Percentiles rank a stretch among this genome's conserved stretches.
These are phyloP conservation scores for Mesocentrotus franciscanus DNA, from an alignment of 53 echinoderm and acorn worm genomes.

Conservation along the genomic window DNA sequence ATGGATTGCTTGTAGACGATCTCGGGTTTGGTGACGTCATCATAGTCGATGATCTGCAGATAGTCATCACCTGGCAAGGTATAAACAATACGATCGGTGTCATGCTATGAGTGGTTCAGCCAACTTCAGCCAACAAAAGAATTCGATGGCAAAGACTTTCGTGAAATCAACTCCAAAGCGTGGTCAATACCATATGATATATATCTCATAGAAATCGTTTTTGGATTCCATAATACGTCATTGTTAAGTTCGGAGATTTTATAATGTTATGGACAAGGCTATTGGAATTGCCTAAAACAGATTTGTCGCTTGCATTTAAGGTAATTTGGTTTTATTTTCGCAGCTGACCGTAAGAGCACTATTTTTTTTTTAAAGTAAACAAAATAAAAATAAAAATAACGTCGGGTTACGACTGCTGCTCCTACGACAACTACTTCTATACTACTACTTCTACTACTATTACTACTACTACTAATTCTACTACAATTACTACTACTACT, in stretches of 20 bases:
- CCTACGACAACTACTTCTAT: not conserved
- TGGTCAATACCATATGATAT: too few species aligned
- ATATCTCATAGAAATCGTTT: too few species aligned
- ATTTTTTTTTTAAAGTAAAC: too few species aligned
- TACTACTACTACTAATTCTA: not conserved
- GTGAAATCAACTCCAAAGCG: too few species aligned
- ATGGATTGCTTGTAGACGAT: constrained; percentile 65
- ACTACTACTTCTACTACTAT: constrained; percentile 21
- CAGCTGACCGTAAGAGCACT: too few species aligned
- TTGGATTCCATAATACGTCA: too few species aligned
- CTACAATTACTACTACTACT: not conserved
- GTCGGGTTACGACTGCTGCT: not conserved
- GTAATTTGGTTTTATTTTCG: too few species aligned
- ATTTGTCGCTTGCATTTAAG: too few species aligned
- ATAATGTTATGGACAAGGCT: too few species aligned
- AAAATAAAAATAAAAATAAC: not conserved
- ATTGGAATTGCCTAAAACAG: too few species aligned
- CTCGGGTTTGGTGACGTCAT: constrained; percentile 50
- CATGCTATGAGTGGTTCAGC: not conserved
- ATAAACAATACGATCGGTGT: not conserved
- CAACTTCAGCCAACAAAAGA: not conserved
- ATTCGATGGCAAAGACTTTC: not conserved
- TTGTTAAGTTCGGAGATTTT: too few species aligned
- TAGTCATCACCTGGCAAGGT: constrained; percentile 70
- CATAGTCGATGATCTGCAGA: constrained; percentile 78